These are phyloP conservation scores for Drosophila pachea DNA, from an alignment of 1,140 invertebrate species.

Conservation along the genomic window DNA sequence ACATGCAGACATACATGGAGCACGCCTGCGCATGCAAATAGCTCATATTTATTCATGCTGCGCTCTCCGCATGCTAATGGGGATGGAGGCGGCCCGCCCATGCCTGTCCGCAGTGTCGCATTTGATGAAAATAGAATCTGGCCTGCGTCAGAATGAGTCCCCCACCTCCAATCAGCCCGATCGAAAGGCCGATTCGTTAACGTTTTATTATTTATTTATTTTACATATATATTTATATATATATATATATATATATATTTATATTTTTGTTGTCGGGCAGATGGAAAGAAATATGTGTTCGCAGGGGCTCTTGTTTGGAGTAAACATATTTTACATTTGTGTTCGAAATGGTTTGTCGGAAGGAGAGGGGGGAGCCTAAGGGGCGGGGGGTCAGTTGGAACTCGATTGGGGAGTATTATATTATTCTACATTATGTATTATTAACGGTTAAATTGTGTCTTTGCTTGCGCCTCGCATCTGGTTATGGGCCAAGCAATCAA, in stretches of 20 bases:
- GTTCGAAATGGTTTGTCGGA: slow-evolving; percentile 4
- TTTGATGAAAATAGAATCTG: slow-evolving; percentile 13
- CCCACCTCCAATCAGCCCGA: too few species aligned
- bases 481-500: background rate
- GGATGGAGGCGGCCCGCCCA: slow-evolving; percentile 5
- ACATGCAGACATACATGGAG: background rate
- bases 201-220: slow-evolving; percentile 69
- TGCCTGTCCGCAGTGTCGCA: background rate
- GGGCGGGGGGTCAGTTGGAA: background rate
- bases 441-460: slow-evolving; percentile 24
- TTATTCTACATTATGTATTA: slow-evolving; percentile 67
- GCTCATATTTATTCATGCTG: slow-evolving; percentile 18
- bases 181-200: slow-evolving; percentile 28
- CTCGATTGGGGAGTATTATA: slow-evolving; percentile 36
- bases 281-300: background rate
- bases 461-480: background rate
- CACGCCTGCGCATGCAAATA: slow-evolving; percentile 25
- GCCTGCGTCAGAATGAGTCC: background rate
- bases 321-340: slow-evolving; percentile 46
- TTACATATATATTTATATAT: slow-evolving; percentile 42
- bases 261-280: background rate
- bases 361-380: too few species aligned
- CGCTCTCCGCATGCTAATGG: slow-evolving; percentile 35
- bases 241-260: slow-evolving; percentile 14
- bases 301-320: background rate